These are phyloP conservation scores for Bujurquina vittata DNA, from an alignment of 2,113 vertebrate species.

Conservation along the genomic window DNA sequence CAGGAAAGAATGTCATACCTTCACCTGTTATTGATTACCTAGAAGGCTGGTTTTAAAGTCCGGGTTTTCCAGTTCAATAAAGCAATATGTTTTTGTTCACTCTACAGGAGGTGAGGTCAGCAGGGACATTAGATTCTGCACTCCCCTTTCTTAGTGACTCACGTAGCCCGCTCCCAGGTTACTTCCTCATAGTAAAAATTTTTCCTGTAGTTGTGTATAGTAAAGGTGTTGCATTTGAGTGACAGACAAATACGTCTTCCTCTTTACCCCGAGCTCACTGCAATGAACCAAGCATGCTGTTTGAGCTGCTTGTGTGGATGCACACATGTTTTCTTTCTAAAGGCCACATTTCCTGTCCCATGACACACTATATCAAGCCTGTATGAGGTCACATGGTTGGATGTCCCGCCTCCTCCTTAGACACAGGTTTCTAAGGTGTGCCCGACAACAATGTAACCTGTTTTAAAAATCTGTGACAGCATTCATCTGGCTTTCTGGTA, in stretches of 20 bases:
- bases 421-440: slow-evolving; percentile 46
- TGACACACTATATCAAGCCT: slow-evolving; percentile 16
- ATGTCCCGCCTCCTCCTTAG: slow-evolving; percentile 1
- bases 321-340: slow-evolving; percentile 25
- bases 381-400: slow-evolving; percentile 6
- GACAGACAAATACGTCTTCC: slow-evolving; percentile 23
- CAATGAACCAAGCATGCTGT: not conserved
- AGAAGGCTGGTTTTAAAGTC: slow-evolving; percentile 6
- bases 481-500: slow-evolving; percentile 34
- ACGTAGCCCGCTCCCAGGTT: not conserved
- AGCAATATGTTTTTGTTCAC: not conserved
- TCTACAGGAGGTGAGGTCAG: not conserved
- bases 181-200: slow-evolving; percentile 51
- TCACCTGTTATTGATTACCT: slow-evolving; percentile 13
- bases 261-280: not conserved
- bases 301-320: not conserved
- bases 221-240: not conserved
- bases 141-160: not conserved
- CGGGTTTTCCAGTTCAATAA: not conserved
- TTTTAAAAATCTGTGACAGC: slow-evolving; percentile 39
- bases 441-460: slow-evolving; percentile 37
- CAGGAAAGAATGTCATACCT: not conserved
- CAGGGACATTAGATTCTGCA: not conserved
- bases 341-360: slow-evolving; percentile 44
- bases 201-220: slow-evolving; percentile 33